These are phyloP conservation scores for Henicopernis longicauda DNA, from an alignment of 2,113 vertebrate species.

Conservation along the genomic window DNA sequence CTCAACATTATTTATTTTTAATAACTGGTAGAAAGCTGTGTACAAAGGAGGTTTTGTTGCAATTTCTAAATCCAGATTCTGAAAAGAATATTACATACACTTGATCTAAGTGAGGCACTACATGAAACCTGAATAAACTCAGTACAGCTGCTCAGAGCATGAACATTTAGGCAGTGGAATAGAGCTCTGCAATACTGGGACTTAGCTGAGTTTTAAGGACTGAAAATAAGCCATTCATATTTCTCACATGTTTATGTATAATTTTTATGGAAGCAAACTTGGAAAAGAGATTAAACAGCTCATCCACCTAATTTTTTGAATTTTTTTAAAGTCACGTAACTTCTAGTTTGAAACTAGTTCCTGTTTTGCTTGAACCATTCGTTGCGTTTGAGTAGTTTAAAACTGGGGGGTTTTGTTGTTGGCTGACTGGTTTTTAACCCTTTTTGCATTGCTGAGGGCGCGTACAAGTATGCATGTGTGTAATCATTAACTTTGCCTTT, in stretches of 20 bases:
- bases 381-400: background rate
- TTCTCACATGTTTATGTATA: background rate
- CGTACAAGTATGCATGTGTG: background rate
- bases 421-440: background rate
- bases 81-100: background rate
- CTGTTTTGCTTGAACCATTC: background rate
- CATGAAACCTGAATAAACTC: background rate
- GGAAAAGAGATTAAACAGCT: background rate
- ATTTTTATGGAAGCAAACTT: background rate
- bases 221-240: background rate
- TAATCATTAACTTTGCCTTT: constrained; percentile 45
- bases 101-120: background rate
- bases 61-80: background rate
- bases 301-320: background rate
- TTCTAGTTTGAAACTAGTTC: background rate
- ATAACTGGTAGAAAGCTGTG: background rate
- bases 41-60: background rate
- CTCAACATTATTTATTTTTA: background rate
- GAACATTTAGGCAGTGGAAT: background rate
- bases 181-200: background rate
- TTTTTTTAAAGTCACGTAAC: background rate
- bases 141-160: background rate
- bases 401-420: background rate
- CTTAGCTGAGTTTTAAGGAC: background rate
- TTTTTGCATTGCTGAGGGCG: background rate